Evolutionary conservation across 2,113 vertebrate genomes (phyloP).

Genomic region (Centrocercus urophasianus): DNA sequence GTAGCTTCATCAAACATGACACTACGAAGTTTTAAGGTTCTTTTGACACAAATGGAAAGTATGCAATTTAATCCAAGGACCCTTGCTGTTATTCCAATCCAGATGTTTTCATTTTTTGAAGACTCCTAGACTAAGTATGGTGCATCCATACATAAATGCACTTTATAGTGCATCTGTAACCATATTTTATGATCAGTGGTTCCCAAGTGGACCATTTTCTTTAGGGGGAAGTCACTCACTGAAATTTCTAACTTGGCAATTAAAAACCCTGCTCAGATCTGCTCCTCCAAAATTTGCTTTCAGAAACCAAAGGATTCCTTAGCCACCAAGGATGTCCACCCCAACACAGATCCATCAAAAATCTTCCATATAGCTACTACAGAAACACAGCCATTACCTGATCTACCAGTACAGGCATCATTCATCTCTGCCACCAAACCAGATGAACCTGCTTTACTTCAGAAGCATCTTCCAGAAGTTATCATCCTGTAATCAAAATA

Average conservation of each 20-base stretch:
- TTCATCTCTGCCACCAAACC: neutral
- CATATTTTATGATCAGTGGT: accelerated
- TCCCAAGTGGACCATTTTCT: accelerated
- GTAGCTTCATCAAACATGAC: neutral
- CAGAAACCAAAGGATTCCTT: neutral
- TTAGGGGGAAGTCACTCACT: neutral
- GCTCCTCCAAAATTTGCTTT: neutral
- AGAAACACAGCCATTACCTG: conserved; percentile 39
- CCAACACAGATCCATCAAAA: neutral
- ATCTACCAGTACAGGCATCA: neutral
- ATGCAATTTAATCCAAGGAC: neutral
- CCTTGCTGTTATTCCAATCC: neutral
- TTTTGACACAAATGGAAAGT: neutral
- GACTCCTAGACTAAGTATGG: neutral
- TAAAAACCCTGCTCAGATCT: neutral
- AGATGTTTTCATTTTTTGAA: neutral
- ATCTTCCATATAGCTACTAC: neutral
- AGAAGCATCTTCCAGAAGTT: conserved; percentile 13
- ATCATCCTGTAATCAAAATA: conserved; percentile 77
- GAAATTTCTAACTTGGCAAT: accelerated
- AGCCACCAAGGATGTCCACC: neutral
- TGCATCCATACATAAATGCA: no score
- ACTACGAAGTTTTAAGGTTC: neutral
- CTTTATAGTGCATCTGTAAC: neutral
- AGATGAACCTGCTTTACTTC: neutral